phyloP scores from a whole-genome alignment of 2,888 invertebrate genomes.

The Calameuta filiformis region DNA sequence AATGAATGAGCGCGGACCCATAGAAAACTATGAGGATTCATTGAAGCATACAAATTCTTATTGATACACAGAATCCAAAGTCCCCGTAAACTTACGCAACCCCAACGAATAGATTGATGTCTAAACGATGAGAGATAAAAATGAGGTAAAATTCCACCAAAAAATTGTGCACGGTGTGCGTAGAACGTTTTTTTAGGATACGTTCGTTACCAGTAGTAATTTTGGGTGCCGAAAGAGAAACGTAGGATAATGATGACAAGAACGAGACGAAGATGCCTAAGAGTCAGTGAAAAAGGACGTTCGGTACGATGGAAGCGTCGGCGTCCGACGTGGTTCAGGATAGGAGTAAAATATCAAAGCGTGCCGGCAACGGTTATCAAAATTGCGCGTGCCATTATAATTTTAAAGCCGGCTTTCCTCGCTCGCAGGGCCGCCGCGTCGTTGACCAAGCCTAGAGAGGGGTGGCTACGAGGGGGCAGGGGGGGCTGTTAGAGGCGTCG shows the following conservation, averaged over 20 bases:
- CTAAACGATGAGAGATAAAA: too few species aligned
- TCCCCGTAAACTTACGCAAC: too few species aligned
- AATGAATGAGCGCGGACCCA: too few species aligned
- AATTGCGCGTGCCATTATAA: slow-evolving; percentile 66
- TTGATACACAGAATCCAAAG: too few species aligned
- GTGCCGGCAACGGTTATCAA: slow-evolving; percentile 62
- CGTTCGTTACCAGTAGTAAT: too few species aligned
- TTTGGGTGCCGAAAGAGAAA: slow-evolving; percentile 20
- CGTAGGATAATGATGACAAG: slow-evolving; percentile 8
- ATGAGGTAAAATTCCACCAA: too few species aligned
- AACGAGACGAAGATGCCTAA: slow-evolving; percentile 4
- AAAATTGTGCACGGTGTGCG: too few species aligned
- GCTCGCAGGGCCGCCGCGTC: slow-evolving; percentile 35
- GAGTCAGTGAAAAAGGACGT: slow-evolving; percentile 12
- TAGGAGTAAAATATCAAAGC: slow-evolving; percentile 3
- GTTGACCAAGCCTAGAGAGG: slow-evolving; percentile 35
- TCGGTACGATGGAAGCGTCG: slow-evolving; percentile 21
- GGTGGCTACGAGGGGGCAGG: slow-evolving; percentile 18
- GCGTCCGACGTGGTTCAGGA: slow-evolving; percentile 31
- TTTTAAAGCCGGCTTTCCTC: slow-evolving; percentile 64
- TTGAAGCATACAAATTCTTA: too few species aligned
- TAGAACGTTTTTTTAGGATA: too few species aligned
- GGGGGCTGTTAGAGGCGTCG: slow-evolving; percentile 18
- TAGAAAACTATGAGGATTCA: too few species aligned
- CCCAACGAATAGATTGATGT: too few species aligned